Base-by-base conservation (phyloP, 2,888 invertebrate species). In the Fissipunctia ypsillon region DNA sequence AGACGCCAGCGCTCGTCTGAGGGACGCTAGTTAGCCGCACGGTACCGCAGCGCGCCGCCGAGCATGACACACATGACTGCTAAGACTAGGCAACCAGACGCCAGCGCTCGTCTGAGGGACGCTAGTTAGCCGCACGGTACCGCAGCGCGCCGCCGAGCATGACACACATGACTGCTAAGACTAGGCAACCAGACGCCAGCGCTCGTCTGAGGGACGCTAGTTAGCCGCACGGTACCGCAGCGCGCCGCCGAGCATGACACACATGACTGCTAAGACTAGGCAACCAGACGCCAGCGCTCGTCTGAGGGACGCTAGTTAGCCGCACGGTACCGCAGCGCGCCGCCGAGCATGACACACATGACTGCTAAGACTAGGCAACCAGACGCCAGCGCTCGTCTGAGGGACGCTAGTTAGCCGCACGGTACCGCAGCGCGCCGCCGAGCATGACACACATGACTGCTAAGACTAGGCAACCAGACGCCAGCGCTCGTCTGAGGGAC, bases 81-180 rank as follows among this genome's bases (percentile, higher is more conserved):
- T 48, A 16, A n/a, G 45, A 45, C 22, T 43, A 43, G 45, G 48
- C 25, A 35, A n/a, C 41, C 12, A 52, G 14, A n/a, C 41, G 54
- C 25, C 60, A 45, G 52, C 31, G 35, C 19, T 50, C 25, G 16
- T 45, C 52, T 25, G 28, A 43, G 64, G 3, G 9, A 14, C 43
- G 50, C 50, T 69, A 72, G 71, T 61, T 54, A 66, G 56, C 57
- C 45, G 35, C 28, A 9, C 28, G 35, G 14, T n/a, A n/a, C n/a
- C n/a, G n/a, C n/a, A n/a, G n/a, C n/a, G n/a, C 43, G 6, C 3
- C 45, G 61, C 25, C 22, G 45, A 38, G 14, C n/a, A 28, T 22
- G 45, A 31, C 9, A 16, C 35, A 22, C 5, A 25, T 9, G 19
- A 14, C 31, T 19, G 3, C 31, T 48, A 16, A n/a, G 45, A 45